These are phyloP conservation scores for Tromatobia lineatoria DNA, from an alignment of 2,888 invertebrate genomes.

Conservation along the genomic window DNA sequence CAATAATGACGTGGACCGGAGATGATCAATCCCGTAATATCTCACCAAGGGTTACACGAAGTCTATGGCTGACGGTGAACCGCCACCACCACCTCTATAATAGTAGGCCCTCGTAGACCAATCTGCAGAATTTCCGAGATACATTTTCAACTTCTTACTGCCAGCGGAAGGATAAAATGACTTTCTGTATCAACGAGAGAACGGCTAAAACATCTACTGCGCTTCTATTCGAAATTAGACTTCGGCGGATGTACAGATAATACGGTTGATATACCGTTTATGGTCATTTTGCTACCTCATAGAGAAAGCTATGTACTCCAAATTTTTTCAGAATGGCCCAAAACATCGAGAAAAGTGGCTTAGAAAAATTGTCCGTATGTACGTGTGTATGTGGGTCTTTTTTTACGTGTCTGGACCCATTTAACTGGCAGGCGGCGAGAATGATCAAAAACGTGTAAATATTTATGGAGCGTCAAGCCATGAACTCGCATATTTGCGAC, in stretches of 20 bases:
- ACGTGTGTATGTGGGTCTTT: too few relatives aligned
- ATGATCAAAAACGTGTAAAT: slow-evolving; percentile 81
- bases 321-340: too few relatives aligned
- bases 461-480: slow-evolving; percentile 74
- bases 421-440: slow-evolving; percentile 62
- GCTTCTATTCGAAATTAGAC: slow-evolving; percentile 21
- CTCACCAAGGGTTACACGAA: slow-evolving; percentile 71
- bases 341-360: too few relatives aligned
- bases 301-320: too few relatives aligned
- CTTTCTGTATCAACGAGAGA: slow-evolving; percentile 46
- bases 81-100: slow-evolving; percentile 49
- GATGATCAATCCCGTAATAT: slow-evolving; percentile 81
- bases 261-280: too few relatives aligned
- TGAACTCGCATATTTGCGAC: slow-evolving; percentile 10
- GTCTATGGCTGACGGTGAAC: slow-evolving; percentile 61
- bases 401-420: too few relatives aligned
- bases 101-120: slow-evolving; percentile 13
- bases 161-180: slow-evolving; percentile 22
- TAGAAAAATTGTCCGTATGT: too few relatives aligned
- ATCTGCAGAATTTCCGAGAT: slow-evolving; percentile 32
- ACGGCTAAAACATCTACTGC: slow-evolving; percentile 18
- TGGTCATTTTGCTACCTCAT: too few relatives aligned
- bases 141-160: slow-evolving; percentile 29
- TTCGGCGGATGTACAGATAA: background rate
- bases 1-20: slow-evolving; percentile 79